These are phyloP conservation scores for Gonocerus acuteangulatus DNA, from an alignment of 2,888 invertebrate species.

Conservation along the genomic window DNA sequence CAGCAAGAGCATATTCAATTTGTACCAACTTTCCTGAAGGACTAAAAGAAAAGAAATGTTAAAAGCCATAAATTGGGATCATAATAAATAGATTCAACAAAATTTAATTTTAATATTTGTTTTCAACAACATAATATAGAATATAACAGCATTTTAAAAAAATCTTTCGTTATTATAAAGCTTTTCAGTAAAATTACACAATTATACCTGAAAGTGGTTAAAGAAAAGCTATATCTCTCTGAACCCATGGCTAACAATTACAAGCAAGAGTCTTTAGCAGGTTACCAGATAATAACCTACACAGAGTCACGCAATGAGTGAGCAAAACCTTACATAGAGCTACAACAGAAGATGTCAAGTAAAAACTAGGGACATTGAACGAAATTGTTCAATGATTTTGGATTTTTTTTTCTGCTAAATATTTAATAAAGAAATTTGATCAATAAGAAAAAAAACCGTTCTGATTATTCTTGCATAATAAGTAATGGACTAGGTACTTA, in stretches of 20 bases:
- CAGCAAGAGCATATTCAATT: conserved; percentile 98
- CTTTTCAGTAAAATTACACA: no score
- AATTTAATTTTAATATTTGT: not conserved
- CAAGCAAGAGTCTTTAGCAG: not conserved
- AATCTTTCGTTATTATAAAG: no score
- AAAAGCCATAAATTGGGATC: not conserved
- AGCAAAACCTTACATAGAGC: no score
- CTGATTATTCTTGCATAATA: no score
- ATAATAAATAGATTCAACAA: not conserved
- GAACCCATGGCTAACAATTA: conserved; percentile 77
- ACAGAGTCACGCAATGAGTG: no score
- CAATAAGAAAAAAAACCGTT: no score
- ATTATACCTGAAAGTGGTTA: conserved; percentile 79
- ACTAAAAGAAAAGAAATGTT: conserved; percentile 57
- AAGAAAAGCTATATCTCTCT: conserved; percentile 93
- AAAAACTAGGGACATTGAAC: no score
- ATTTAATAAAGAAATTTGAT: no score
- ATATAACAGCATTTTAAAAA: not conserved
- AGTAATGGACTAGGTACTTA: no score
- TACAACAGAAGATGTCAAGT: no score
- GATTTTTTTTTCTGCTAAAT: no score
- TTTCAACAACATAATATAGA: not conserved
- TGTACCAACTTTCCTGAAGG: conserved; percentile 99
- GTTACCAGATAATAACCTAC: not conserved
- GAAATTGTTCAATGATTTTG: no score